phyloP scores from a whole-genome alignment of 2,797 vertebrate species.

The Cossypha caffra region DNA sequence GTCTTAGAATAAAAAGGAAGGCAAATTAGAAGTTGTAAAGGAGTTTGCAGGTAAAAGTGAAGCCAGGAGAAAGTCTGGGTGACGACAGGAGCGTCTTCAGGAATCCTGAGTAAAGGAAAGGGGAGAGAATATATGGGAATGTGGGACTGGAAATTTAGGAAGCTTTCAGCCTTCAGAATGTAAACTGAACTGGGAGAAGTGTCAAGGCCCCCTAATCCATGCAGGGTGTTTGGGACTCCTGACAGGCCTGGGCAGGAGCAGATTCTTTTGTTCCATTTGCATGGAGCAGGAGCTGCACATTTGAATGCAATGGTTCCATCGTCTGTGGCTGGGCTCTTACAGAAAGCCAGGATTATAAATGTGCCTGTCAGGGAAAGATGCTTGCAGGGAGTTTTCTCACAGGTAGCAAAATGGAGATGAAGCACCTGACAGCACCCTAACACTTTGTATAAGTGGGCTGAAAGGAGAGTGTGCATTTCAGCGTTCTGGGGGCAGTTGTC shows the following conservation, averaged over 20 bases:
- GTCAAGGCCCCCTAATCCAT: background rate
- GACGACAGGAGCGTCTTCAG: background rate
- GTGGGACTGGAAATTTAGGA: background rate
- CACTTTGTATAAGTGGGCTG: background rate
- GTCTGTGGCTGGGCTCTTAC: background rate
- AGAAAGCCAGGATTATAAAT: background rate
- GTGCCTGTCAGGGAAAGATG: background rate
- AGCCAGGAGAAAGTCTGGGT: background rate
- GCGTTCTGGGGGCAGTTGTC: background rate
- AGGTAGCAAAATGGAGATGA: background rate
- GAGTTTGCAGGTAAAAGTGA: background rate
- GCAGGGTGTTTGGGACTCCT: background rate
- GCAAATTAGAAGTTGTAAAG: background rate
- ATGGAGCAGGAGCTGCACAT: background rate
- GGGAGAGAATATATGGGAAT: background rate
- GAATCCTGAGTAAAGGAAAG: background rate
- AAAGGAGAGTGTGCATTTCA: background rate
- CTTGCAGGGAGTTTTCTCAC: background rate
- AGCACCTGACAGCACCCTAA: background rate
- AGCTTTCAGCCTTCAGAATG: background rate
- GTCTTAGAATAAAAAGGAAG: background rate
- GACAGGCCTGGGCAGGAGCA: background rate
- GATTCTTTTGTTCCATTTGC: background rate
- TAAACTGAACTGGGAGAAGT: background rate
- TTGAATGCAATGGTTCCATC: background rate